phyloP scores from a whole-genome alignment of 2,113 vertebrate species.

The Baryphthengus martii region DNA sequence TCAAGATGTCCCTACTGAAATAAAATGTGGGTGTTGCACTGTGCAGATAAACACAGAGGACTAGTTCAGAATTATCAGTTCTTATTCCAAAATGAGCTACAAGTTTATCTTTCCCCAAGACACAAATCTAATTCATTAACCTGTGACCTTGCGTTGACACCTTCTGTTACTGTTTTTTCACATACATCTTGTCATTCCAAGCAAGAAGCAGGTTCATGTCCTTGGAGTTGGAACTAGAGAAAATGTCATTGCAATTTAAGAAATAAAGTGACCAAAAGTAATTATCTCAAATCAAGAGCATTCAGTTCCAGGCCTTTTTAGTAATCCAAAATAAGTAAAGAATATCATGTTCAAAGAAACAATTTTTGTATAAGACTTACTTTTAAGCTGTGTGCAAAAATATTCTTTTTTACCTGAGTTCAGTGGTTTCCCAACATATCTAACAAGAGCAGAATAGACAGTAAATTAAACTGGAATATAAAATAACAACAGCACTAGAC shows the following conservation, averaged over 20 bases:
- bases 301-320: conserved; percentile 32
- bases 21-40: background rate
- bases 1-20: background rate
- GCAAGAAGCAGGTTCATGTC: conserved; percentile 11
- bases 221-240: conserved; percentile 23
- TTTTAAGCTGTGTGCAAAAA: conserved; percentile 59
- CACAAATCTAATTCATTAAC: background rate
- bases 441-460: conserved; percentile 29
- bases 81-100: conserved; percentile 3
- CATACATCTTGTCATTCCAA: background rate
- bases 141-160: background rate
- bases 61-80: background rate
- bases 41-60: background rate
- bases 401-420: conserved; percentile 61
- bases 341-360: conserved; percentile 56
- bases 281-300: conserved; percentile 32
- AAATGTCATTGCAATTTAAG: conserved; percentile 58
- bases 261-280: conserved; percentile 59
- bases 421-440: conserved; percentile 17
- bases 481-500: background rate
- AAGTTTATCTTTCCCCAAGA: background rate
- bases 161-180: background rate
- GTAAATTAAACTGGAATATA: conserved; percentile 18
- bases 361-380: conserved; percentile 55
- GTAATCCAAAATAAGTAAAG: conserved; percentile 67